Percentiles rank a stretch among this genome's conserved stretches.
Evolutionary conservation across 2,888 invertebrate genomes (phyloP).

Genomic region (Eucera pruinosa): DNA sequence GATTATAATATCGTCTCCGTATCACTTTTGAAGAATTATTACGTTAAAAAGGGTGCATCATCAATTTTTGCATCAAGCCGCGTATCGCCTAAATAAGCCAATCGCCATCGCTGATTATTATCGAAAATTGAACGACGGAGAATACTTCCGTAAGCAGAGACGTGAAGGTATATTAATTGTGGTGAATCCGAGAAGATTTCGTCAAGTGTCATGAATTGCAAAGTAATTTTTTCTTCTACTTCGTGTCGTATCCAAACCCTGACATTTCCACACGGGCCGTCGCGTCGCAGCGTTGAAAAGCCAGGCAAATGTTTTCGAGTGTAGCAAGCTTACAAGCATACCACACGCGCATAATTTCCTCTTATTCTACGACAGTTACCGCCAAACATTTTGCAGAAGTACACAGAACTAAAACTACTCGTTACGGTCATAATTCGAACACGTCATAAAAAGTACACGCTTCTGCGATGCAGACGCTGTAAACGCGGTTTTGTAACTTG

Average conservation of each 20-base stretch:
- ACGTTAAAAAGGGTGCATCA: too few species aligned
- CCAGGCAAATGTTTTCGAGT: not conserved
- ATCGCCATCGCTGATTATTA: too few species aligned
- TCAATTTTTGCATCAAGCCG: too few species aligned
- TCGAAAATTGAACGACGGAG: too few species aligned
- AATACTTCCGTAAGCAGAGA: not conserved
- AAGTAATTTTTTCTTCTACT: not conserved
- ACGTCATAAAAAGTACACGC: constrained; percentile 11
- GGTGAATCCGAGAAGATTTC: not conserved
- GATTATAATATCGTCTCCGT: too few species aligned
- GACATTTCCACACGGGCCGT: not conserved
- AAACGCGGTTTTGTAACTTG: constrained; percentile 69
- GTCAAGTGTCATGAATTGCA: not conserved
- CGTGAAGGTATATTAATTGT: not conserved
- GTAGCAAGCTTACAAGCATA: not conserved
- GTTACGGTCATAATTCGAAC: constrained; percentile 13
- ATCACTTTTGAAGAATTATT: too few species aligned
- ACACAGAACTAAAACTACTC: not conserved
- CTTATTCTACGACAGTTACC: too few species aligned
- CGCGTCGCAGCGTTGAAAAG: not conserved
- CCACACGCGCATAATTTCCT: not conserved
- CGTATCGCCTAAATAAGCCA: too few species aligned
- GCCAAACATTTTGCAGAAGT: not conserved
- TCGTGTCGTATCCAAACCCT: not conserved
- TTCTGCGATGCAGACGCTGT: constrained; percentile 15